Percentiles rank a stretch among this genome's conserved stretches.
Conservation (phyloP, 2,113 vertebrate genomes). For the Carassius carassius region DNA sequence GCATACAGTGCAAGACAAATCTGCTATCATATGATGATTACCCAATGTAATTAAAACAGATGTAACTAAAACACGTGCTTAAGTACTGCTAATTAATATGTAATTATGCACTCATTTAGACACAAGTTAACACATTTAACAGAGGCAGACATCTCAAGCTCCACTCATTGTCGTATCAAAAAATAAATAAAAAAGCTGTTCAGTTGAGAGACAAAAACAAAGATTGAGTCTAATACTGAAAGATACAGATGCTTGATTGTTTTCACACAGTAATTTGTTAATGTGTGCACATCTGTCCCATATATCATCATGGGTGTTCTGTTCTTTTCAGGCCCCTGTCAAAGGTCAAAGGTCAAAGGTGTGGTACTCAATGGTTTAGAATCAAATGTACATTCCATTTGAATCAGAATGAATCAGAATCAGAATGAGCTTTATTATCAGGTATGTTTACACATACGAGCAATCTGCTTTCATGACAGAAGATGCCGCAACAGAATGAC, state of each 20-base stretch:
- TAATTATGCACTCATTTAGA: constrained; percentile 69
- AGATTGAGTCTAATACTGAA: constrained; percentile 54
- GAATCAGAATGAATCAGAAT: no score
- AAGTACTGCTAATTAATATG: constrained; percentile 70
- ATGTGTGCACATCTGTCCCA: constrained; percentile 32
- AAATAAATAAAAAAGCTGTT: constrained; percentile 51
- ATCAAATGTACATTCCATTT: not conserved
- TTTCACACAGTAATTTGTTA: constrained; percentile 45
- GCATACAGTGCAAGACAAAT: constrained; percentile 62
- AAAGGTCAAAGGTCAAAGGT: constrained; percentile 16
- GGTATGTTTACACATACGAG: no score
- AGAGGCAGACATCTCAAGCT: no score
- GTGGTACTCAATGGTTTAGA: not conserved
- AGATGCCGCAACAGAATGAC: no score
- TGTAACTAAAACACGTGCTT: constrained; percentile 68
- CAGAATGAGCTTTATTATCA: no score
- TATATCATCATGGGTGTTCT: not conserved
- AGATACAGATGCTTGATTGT: constrained; percentile 53
- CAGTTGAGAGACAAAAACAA: constrained; percentile 59
- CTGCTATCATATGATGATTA: constrained; percentile 65
- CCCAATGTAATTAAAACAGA: constrained; percentile 68
- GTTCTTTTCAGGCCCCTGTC: not conserved
- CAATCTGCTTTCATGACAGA: no score
- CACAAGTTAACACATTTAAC: constrained; percentile 66
- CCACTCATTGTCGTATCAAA: constrained; percentile 45